phyloP scores from a whole-genome alignment of 2,797 vertebrate genomes.

The Nyctalus aviator region DNA sequence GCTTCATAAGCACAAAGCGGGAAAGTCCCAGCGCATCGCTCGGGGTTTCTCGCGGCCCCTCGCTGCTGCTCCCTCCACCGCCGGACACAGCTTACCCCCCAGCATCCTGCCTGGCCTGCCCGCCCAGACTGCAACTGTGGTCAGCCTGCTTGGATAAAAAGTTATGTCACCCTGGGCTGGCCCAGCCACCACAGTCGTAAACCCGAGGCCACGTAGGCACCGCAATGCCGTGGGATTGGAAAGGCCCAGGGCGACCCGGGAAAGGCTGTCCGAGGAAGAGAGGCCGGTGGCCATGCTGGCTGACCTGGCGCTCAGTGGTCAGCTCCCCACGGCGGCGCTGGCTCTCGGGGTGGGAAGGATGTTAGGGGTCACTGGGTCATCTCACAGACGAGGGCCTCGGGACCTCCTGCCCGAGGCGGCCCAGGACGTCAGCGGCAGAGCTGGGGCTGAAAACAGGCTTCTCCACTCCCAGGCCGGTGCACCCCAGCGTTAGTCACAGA shows the following conservation, averaged over 20 bases:
- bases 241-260: neutral
- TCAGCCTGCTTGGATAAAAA: neutral
- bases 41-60: accelerated
- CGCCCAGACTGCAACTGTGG: neutral
- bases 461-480: neutral
- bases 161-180: neutral
- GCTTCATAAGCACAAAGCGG: neutral
- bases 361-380: neutral
- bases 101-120: neutral
- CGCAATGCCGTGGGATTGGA: neutral
- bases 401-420: neutral
- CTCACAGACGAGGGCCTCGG: neutral
- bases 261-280: neutral
- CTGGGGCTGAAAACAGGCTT: neutral
- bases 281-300: no score
- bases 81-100: accelerated
- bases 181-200: neutral
- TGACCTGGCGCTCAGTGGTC: neutral
- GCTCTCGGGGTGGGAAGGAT: neutral
- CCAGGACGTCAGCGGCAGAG: neutral
- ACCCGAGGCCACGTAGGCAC: neutral
- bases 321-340: no score
- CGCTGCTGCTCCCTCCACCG: neutral
- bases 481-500: neutral
- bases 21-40: neutral